phyloP scores from a whole-genome alignment of 2,888 invertebrate genomes.

The Lobophora halterata region DNA sequence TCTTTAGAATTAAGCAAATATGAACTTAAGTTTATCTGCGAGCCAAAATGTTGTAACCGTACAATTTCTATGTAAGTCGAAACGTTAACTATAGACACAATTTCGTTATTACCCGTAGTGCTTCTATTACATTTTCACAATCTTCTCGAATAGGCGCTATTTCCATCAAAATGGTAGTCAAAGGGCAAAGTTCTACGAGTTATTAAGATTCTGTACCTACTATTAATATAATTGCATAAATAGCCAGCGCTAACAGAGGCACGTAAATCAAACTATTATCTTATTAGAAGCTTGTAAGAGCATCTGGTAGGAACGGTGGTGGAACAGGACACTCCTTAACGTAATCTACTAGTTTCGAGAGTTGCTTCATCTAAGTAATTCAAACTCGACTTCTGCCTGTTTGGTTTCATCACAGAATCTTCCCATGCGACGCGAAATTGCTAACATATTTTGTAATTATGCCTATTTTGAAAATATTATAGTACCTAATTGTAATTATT shows the following conservation, averaged over 20 bases:
- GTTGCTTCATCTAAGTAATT: slow-evolving; percentile 59
- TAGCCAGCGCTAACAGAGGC: slow-evolving; percentile 23
- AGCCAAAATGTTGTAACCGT: too few species aligned
- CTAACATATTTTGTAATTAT: too few species aligned
- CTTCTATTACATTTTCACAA: slow-evolving; percentile 18
- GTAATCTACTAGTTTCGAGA: slow-evolving; percentile 36
- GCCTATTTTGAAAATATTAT: too few species aligned
- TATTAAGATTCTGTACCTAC: slow-evolving; percentile 22
- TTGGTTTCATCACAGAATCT: slow-evolving; percentile 49
- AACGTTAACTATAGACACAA: too few species aligned
- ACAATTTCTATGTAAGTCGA: too few species aligned
- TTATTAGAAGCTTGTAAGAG: slow-evolving; percentile 24
- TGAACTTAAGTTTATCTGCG: too few species aligned
- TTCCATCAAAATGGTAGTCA: slow-evolving; percentile 22
- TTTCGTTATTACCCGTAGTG: too few species aligned
- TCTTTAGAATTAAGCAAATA: too few species aligned
- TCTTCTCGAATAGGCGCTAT: slow-evolving; percentile 15
- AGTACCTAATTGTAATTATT: too few species aligned
- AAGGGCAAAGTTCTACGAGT: slow-evolving; percentile 29
- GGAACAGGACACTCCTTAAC: slow-evolving; percentile 34
- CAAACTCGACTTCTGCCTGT: slow-evolving; percentile 45
- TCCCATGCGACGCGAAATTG: slow-evolving; percentile 50
- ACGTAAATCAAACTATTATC: slow-evolving; percentile 32
- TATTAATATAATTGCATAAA: slow-evolving; percentile 32
- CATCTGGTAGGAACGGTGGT: too few species aligned